A percentile compares a stretch with the other conserved stretches of the same genome.
Evolutionary conservation across 2,113 vertebrate species (phyloP).

Genomic region (Mirza zaza): DNA sequence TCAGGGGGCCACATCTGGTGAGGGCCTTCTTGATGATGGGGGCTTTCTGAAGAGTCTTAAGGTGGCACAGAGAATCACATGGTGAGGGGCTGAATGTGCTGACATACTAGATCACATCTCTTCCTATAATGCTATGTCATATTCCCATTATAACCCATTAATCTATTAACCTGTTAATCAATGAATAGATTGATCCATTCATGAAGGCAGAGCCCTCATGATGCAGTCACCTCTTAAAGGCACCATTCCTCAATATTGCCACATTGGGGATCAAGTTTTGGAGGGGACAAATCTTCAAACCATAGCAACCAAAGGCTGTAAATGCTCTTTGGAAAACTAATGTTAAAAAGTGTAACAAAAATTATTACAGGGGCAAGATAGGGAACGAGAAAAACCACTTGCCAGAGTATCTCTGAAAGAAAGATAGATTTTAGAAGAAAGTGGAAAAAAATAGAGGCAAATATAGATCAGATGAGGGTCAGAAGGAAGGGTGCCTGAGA

Average conservation of each 20-base stretch:
- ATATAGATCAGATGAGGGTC: no score
- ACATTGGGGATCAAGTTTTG: neutral
- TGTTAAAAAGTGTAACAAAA: neutral
- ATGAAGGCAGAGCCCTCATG: neutral
- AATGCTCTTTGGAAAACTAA: neutral
- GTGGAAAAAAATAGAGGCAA: no score
- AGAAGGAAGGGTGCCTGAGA: no score
- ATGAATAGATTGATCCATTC: neutral
- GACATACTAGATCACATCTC: neutral
- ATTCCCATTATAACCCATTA: neutral
- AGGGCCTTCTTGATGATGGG: neutral
- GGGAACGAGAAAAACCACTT: neutral
- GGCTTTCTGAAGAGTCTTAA: neutral
- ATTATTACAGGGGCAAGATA: neutral
- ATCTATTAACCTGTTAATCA: neutral
- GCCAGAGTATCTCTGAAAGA: no score
- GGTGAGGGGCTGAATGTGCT: neutral
- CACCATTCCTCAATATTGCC: neutral
- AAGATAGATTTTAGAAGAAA: no score
- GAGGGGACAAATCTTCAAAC: neutral
- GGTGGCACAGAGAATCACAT: neutral
- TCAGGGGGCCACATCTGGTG: neutral
- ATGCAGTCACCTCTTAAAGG: neutral
- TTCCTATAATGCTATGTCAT: neutral
- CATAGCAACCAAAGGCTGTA: neutral